Evolutionary conservation across 92 coral and sea anemone species (phyloP).

Genomic region (Zoanthus sociatus): DNA sequence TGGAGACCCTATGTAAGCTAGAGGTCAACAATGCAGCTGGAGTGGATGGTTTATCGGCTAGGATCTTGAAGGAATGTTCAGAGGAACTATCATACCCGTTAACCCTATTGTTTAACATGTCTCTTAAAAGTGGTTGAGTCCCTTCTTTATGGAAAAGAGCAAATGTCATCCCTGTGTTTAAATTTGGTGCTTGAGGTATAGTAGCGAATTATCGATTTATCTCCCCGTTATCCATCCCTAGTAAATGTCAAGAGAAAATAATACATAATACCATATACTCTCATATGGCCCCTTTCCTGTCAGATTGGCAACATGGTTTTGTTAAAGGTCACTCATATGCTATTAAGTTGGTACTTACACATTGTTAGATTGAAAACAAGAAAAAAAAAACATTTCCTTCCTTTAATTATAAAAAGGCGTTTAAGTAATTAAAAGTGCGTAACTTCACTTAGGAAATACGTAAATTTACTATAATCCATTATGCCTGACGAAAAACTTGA

Average conservation of each 20-base stretch:
- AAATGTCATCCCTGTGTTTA: constrained; percentile 34
- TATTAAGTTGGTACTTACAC: constrained; percentile 1
- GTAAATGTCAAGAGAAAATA: constrained; percentile 58
- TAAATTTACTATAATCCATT: too few species aligned
- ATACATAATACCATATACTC: constrained; percentile 46
- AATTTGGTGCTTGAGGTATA: constrained; percentile 37
- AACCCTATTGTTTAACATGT: constrained; percentile 43
- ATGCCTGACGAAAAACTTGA: neutral
- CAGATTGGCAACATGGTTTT: constrained; percentile 60
- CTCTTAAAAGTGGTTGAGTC: constrained; percentile 22
- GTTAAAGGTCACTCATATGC: constrained; percentile 60
- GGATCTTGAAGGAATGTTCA: constrained; percentile 53
- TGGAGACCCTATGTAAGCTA: constrained; percentile 39
- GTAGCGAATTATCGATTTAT: constrained; percentile 57
- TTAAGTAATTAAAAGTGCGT: too few species aligned
- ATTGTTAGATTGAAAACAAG: neutral
- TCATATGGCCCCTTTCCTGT: constrained; percentile 42
- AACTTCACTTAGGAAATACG: too few species aligned
- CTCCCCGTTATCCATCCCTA: constrained; percentile 56
- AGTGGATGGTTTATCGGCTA: constrained; percentile 60
- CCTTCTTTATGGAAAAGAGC: constrained; percentile 54
- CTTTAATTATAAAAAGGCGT: too few species aligned
- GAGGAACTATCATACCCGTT: constrained; percentile 38
- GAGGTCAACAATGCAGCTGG: constrained; percentile 50
- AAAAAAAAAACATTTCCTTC: neutral